Base-by-base conservation (phyloP, 1,140 invertebrate species). In the Agrilus planipennis region DNA sequence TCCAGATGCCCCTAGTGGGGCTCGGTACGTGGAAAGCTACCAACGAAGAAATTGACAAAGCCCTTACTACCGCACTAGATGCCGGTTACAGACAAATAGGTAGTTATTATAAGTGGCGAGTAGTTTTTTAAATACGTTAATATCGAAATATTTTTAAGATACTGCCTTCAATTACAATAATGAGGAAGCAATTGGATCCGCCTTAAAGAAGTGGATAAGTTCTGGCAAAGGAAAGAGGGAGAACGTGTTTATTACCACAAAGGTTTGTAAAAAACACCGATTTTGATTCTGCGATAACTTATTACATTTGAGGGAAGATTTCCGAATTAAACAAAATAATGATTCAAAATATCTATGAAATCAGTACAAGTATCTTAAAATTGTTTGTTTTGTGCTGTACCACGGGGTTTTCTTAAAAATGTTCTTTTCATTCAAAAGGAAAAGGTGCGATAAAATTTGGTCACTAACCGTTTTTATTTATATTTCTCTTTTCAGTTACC, bases 231-330 rank as follows among this genome's bases (percentile, higher is more conserved):
- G 72, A 7, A 73, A 67, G 47, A 59, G 78, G 14, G 69, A 76
- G 52, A 74, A 81, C 9, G 51, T 81, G 14, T 82, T 79, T 50
- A 64, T 81, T 29, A 75, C 73, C 5, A 75, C 78, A 10, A 81
- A 80, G 57, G 75, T 76, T 62, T 51, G 16, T 5, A 25, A 40
- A 17, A 39, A 17, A n/a, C n/a, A n/a, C n/a, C n/a, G n/a, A n/a
- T n/a, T n/a, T n/a, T n/a, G n/a, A n/a, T n/a, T n/a, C n/a, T n/a
- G n/a, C n/a, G n/a, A n/a, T n/a, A n/a, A n/a, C n/a, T n/a, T n/a
- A n/a, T n/a, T n/a, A n/a, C n/a, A n/a, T n/a, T n/a, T n/a, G n/a
- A n/a, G n/a, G n/a, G n/a, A n/a, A n/a, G n/a, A n/a, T n/a, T n/a
- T n/a, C n/a, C n/a, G n/a, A n/a, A n/a, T n/a, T n/a, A n/a, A n/a